A percentile compares a stretch with the other conserved stretches of the same genome.
phyloP scores from a whole-genome alignment of 2,888 invertebrate species.

The Eupithecia exiguata region DNA sequence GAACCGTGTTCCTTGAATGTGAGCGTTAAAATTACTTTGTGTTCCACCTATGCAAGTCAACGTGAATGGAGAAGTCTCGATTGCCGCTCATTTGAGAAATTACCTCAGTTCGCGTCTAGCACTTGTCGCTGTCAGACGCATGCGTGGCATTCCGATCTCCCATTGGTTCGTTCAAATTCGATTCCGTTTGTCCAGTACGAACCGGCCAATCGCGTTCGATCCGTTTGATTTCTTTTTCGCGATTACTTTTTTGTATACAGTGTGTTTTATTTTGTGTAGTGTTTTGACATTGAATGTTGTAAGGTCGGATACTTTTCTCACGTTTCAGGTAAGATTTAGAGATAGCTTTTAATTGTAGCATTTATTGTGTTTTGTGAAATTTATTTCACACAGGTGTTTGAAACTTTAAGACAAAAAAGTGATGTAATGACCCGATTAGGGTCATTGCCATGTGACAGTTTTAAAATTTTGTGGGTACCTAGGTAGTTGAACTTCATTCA shows the following conservation, averaged over 20 bases:
- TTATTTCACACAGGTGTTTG: slow-evolving; percentile 43
- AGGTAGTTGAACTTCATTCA: slow-evolving; percentile 33
- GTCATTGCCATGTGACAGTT: slow-evolving; percentile 41
- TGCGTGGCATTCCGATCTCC: slow-evolving; percentile 50
- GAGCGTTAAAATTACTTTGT: slow-evolving; percentile 46
- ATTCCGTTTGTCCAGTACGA: slow-evolving; percentile 62
- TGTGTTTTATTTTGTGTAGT: slow-evolving; percentile 73
- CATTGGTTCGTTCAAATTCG: slow-evolving; percentile 72
- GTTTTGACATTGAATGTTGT: slow-evolving; percentile 66
- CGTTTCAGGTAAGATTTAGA: slow-evolving; percentile 67
- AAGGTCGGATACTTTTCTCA: slow-evolving; percentile 76
- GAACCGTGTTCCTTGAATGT: slow-evolving; percentile 6
- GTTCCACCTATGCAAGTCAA: slow-evolving; percentile 54
- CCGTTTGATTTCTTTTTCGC: slow-evolving; percentile 74
- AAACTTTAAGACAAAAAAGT: slow-evolving; percentile 30
- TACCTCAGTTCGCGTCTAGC: slow-evolving; percentile 73
- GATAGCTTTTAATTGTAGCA: slow-evolving; percentile 60
- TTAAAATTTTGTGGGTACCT: slow-evolving; percentile 37
- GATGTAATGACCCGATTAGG: slow-evolving; percentile 38
- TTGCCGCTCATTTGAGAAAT: slow-evolving; percentile 76
- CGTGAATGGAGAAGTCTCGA: slow-evolving; percentile 75
- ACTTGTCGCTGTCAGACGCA: slow-evolving; percentile 68
- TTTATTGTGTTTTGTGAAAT: slow-evolving; percentile 50
- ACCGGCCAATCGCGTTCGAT: slow-evolving; percentile 75
- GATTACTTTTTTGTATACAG: slow-evolving; percentile 65